These are phyloP conservation scores for Myocastor coypus DNA, from an alignment of 2,113 vertebrate species.

Conservation along the genomic window DNA sequence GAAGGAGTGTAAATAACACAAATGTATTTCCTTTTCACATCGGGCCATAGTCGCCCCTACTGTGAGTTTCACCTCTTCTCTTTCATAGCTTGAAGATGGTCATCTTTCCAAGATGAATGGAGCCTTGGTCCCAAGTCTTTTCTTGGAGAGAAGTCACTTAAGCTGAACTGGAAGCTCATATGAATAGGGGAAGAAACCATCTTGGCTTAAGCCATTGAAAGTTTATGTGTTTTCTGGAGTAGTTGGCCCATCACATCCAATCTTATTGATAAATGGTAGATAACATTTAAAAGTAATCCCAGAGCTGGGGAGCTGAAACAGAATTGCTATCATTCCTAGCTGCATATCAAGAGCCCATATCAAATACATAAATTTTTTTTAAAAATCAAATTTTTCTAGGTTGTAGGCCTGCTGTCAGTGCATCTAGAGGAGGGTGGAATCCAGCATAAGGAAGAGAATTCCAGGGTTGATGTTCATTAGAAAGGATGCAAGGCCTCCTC, in stretches of 20 bases:
- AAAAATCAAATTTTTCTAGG: not conserved
- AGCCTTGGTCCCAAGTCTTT: not conserved
- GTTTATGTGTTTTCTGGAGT: not conserved
- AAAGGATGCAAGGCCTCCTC: not conserved
- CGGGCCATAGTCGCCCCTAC: fast-evolving
- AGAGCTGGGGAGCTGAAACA: too few relatives aligned
- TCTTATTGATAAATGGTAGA: not conserved
- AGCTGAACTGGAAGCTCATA: not conserved
- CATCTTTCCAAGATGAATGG: not conserved
- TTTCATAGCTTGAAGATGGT: not conserved
- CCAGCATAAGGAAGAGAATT: not conserved
- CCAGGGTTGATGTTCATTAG: not conserved
- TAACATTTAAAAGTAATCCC: not conserved
- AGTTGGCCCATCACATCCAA: not conserved
- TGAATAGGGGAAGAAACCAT: not conserved
- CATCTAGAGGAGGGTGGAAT: too few relatives aligned
- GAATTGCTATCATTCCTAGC: too few relatives aligned
- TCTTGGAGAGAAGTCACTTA: not conserved
- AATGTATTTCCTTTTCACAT: not conserved
- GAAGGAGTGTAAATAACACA: not conserved
- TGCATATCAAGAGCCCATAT: too few relatives aligned
- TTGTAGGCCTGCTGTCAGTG: not conserved
- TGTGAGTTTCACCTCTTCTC: not conserved
- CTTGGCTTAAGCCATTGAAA: not conserved
- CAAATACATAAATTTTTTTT: too few relatives aligned